Evolutionary conservation across 1,140 invertebrate genomes (phyloP).

Genomic region (Chironomus tepperi): DNA sequence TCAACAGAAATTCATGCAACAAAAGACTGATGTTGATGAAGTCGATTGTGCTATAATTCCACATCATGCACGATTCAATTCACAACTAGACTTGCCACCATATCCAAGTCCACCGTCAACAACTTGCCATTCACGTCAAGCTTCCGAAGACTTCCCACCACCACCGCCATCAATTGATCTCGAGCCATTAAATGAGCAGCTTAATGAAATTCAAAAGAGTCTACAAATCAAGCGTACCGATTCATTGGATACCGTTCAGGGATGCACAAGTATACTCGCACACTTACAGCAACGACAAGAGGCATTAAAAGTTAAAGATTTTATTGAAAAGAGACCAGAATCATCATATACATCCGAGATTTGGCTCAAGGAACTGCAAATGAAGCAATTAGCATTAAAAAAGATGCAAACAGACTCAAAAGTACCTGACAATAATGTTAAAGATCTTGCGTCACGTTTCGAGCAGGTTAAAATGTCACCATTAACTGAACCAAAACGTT

Average conservation of each 20-base stretch:
- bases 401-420: conserved; percentile 41
- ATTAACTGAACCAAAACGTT: conserved; percentile 25
- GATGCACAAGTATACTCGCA: conserved; percentile 50
- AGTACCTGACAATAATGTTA: conserved; percentile 41
- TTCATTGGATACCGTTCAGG: conserved; percentile 30
- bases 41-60: conserved; percentile 43
- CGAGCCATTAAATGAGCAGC: conserved; percentile 47
- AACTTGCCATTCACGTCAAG: conserved; percentile 68
- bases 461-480: conserved; percentile 51
- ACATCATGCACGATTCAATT: conserved; percentile 28
- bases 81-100: conserved; percentile 55
- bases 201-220: conserved; percentile 41
- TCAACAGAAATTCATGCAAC: conserved; percentile 38
- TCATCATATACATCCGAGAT: conserved; percentile 47
- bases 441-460: conserved; percentile 75
- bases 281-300: conserved; percentile 56
- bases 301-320: conserved; percentile 55
- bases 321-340: conserved; percentile 41
- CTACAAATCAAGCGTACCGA: conserved; percentile 34
- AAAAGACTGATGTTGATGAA: conserved; percentile 48
- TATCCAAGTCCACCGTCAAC: conserved; percentile 69
- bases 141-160: conserved; percentile 81
- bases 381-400: conserved; percentile 60
- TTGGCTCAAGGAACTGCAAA: conserved; percentile 70
- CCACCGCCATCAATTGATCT: conserved; percentile 69